Evolutionary conservation across 2,888 invertebrate species (phyloP).

Genomic region (Leucania comma): DNA sequence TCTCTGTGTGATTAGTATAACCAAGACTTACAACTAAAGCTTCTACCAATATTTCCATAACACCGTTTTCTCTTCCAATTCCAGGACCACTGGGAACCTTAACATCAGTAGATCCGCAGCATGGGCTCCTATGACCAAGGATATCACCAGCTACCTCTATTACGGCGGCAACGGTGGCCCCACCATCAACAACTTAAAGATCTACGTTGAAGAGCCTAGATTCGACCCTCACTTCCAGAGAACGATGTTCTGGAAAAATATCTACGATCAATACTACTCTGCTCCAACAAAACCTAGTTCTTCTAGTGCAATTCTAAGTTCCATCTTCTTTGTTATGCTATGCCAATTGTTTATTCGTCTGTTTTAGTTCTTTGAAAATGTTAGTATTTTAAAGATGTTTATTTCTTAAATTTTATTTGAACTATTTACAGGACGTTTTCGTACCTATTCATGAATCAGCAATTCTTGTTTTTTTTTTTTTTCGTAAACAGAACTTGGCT

Average conservation of each 20-base stretch:
- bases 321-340: constrained; percentile 63
- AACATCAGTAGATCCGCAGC: constrained; percentile 19
- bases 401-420: neutral
- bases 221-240: constrained; percentile 73
- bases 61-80: neutral
- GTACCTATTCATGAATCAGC: no score
- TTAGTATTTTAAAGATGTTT: neutral
- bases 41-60: neutral
- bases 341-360: constrained; percentile 65
- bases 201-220: constrained; percentile 61
- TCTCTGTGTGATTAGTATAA: neutral
- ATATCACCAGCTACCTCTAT: constrained; percentile 66
- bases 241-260: constrained; percentile 73
- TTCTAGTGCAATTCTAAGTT: constrained; percentile 55
- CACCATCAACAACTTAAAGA: constrained; percentile 29
- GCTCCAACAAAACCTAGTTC: constrained; percentile 68
- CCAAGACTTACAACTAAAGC: neutral
- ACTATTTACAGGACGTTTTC: neutral
- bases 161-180: constrained; percentile 66
- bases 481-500: neutral
- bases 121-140: constrained; percentile 66
- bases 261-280: constrained; percentile 72
- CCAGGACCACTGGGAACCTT: constrained; percentile 24
- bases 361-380: constrained; percentile 51
- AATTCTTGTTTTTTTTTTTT: neutral